A percentile compares a stretch with the other conserved stretches of the same genome.
These are phyloP conservation scores for Caenorhabditis panamensis DNA, from an alignment of 2,888 invertebrate genomes.

Conservation along the genomic window DNA sequence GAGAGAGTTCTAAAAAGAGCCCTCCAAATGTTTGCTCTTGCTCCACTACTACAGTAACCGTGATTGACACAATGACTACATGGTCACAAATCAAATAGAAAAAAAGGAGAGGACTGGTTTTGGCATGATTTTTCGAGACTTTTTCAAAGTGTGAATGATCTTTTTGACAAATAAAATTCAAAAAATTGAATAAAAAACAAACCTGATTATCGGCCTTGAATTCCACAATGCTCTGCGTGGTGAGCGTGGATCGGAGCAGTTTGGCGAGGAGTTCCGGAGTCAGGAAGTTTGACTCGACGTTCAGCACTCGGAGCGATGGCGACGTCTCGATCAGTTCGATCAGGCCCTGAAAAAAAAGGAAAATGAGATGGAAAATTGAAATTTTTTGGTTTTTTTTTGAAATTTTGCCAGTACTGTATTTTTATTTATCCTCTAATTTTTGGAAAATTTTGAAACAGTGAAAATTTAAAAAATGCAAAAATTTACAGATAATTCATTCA, in stretches of 20 bases:
- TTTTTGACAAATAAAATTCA: too few species aligned
- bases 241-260: conserved; percentile 90
- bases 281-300: conserved; percentile 94
- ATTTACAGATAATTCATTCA: too few species aligned
- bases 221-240: conserved; percentile 92
- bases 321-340: conserved; percentile 81
- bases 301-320: conserved; percentile 83
- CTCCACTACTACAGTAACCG: conserved; percentile 4
- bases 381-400: neutral
- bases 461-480: conserved; percentile 1
- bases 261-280: conserved; percentile 91
- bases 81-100: neutral
- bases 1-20: conserved; percentile 28
- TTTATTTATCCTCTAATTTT: neutral
- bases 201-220: conserved; percentile 98
- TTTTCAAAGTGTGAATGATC: too few species aligned
- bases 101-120: too few species aligned
- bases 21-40: neutral
- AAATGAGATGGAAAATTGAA: neutral
- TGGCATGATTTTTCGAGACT: too few species aligned
- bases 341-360: conserved; percentile 73
- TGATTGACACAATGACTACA: neutral
- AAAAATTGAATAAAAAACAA: neutral
- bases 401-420: too few species aligned
- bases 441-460: neutral